A percentile compares a stretch with the other conserved stretches of the same genome.
phyloP scores from a whole-genome alignment of 30 jellyfish, hydroid and myxozoan species.

The Aurelia coerulea region DNA sequence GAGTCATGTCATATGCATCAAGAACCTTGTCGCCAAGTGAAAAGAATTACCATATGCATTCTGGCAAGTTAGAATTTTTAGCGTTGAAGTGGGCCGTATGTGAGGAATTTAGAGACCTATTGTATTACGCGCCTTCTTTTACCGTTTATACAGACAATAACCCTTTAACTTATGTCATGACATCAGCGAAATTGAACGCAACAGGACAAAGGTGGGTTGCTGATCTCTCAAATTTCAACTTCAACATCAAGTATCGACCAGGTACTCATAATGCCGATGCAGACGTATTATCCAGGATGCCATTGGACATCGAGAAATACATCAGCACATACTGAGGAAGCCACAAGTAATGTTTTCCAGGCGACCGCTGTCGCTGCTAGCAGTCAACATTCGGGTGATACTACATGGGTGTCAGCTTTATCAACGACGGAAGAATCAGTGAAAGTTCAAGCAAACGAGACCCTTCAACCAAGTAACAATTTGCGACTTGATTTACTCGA shows the following conservation, averaged over 20 bases:
- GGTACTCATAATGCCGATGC: neutral
- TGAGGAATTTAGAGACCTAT: no score
- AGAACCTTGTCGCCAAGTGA: conserved; percentile 47
- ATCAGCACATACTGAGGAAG: neutral
- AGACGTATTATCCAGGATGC: neutral
- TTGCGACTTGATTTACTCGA: neutral
- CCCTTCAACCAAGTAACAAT: no score
- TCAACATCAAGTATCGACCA: neutral
- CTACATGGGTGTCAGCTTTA: neutral
- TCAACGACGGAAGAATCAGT: no score
- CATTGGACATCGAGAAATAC: neutral
- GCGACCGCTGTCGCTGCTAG: conserved; percentile 11
- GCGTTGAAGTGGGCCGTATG: no score
- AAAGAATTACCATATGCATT: conserved; percentile 41
- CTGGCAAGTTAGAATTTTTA: conserved; percentile 54
- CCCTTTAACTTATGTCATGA: no score
- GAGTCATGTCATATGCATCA: conserved; percentile 55
- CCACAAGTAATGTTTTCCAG: conserved; percentile 8
- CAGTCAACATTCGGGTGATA: no score
- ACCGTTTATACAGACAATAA: no score
- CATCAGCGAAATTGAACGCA: no score
- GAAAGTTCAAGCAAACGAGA: neutral
- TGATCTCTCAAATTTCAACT: conserved; percentile 32
- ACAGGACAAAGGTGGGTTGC: conserved; percentile 55
- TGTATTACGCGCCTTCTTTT: no score